These are phyloP conservation scores for Macrostomum cliftonense DNA, from an alignment of 2,888 invertebrate genomes.

Conservation along the genomic window DNA sequence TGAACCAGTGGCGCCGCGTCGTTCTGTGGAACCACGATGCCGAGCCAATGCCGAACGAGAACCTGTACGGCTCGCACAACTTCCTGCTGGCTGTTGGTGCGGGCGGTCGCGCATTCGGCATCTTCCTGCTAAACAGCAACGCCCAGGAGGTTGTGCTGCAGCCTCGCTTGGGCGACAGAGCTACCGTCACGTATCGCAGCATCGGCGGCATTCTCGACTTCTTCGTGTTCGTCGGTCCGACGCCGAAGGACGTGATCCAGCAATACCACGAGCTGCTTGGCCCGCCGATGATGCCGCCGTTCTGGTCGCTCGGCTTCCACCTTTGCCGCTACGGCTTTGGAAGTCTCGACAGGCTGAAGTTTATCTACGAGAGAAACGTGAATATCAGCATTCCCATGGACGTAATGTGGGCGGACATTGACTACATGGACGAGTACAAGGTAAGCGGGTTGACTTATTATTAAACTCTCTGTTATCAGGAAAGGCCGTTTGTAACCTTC, in stretches of 20 bases:
- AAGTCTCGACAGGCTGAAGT: conserved; percentile 20
- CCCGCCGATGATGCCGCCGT: conserved; percentile 60
- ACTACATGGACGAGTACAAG: conserved; percentile 24
- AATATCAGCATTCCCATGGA: conserved; percentile 28
- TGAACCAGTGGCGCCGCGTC: conserved; percentile 25
- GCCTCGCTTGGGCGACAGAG: conserved; percentile 46
- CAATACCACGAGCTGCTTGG: conserved; percentile 44
- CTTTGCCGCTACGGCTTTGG: conserved; percentile 49
- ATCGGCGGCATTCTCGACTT: conserved; percentile 65
- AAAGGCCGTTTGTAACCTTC: too few relatives aligned
- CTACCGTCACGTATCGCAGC: conserved; percentile 54
- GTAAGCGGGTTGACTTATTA: too few relatives aligned
- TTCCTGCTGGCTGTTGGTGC: conserved; percentile 2
- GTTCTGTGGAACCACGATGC: conserved; percentile 33
- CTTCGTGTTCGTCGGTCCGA: conserved; percentile 56
- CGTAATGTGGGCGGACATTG: conserved; percentile 28
- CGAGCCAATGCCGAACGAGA: conserved; percentile 29
- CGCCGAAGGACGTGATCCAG: conserved; percentile 44
- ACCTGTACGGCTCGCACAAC: conserved; percentile 62
- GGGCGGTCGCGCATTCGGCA: conserved; percentile 43
- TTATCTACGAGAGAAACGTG: conserved; percentile 25
- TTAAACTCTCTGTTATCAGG: too few relatives aligned
- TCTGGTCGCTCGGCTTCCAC: conserved; percentile 73
- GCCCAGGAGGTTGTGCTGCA: conserved; percentile 36
- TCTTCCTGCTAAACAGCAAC: conserved; percentile 60